Conservation (phyloP, 2,888 invertebrate genomes). For the Halictus ligatus region DNA sequence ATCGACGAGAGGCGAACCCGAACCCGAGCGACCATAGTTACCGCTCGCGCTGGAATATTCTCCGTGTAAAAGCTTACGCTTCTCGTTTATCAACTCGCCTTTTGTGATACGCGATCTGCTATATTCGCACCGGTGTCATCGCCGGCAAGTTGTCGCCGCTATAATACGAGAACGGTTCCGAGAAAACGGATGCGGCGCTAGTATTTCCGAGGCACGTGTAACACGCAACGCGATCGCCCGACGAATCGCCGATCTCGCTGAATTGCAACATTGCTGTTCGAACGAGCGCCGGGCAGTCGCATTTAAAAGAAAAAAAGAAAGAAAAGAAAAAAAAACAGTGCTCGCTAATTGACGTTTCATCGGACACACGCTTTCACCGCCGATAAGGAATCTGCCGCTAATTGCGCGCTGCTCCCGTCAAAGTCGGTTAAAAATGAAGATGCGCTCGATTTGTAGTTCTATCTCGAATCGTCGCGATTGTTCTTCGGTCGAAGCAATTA, state of each 20-base stretch:
- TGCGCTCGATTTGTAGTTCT: neutral
- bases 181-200: slow-evolving; percentile 76
- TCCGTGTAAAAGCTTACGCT: slow-evolving; percentile 48
- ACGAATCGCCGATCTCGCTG: slow-evolving; percentile 46
- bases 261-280: slow-evolving; percentile 14
- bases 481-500: neutral
- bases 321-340: neutral
- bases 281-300: neutral
- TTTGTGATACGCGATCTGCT: slow-evolving; percentile 66
- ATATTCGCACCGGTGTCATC: slow-evolving; percentile 62
- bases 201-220: slow-evolving; percentile 62
- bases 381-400: neutral
- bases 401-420: neutral
- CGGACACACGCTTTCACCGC: neutral
- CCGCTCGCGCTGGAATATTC: slow-evolving; percentile 35
- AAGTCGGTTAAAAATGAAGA: neutral
- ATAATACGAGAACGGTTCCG: slow-evolving; percentile 77
- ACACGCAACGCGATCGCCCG: slow-evolving; percentile 45
- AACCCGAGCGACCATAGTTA: slow-evolving; percentile 21
- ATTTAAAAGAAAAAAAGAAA: neutral
- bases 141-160: slow-evolving; percentile 70
- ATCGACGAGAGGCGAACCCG: slow-evolving; percentile 19
- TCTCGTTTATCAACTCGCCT: slow-evolving; percentile 63
- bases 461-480: neutral
- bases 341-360: neutral